Percentiles rank a stretch among this genome's conserved stretches.
phyloP scores from a whole-genome alignment of 2,888 invertebrate species.

The Agrenia bidenticulata region DNA sequence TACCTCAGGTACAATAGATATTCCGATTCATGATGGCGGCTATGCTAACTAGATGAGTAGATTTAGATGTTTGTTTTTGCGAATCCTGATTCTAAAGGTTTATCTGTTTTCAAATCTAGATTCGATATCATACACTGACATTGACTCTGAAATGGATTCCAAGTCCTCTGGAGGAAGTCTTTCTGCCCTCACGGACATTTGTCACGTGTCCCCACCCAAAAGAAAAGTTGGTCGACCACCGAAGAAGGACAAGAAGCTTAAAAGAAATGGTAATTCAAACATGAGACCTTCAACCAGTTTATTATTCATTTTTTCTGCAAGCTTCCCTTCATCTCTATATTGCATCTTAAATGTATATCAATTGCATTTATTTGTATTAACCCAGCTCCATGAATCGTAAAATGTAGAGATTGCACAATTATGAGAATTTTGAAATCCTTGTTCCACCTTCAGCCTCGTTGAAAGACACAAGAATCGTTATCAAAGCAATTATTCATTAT shows the following conservation, averaged over 20 bases:
- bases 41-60: background rate
- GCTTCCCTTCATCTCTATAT: background rate
- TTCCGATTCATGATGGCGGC: background rate
- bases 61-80: background rate
- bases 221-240: slow-evolving; percentile 53
- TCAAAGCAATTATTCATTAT: no score
- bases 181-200: slow-evolving; percentile 35
- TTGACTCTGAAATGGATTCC: slow-evolving; percentile 49
- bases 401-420: no score
- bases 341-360: background rate
- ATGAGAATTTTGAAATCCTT: no score
- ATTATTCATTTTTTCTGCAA: background rate
- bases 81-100: no score
- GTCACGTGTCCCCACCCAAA: slow-evolving; percentile 47
- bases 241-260: slow-evolving; percentile 52
- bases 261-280: slow-evolving; percentile 44
- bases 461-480: no score
- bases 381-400: no score
- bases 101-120: slow-evolving; percentile 24
- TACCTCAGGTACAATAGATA: slow-evolving; percentile 42
- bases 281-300: slow-evolving; percentile 2
- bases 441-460: no score
- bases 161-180: slow-evolving; percentile 49
- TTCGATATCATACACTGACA: slow-evolving; percentile 43
- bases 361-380: no score